Conservation (phyloP, 2,113 vertebrate species). For the Burhinus bistriatus region DNA sequence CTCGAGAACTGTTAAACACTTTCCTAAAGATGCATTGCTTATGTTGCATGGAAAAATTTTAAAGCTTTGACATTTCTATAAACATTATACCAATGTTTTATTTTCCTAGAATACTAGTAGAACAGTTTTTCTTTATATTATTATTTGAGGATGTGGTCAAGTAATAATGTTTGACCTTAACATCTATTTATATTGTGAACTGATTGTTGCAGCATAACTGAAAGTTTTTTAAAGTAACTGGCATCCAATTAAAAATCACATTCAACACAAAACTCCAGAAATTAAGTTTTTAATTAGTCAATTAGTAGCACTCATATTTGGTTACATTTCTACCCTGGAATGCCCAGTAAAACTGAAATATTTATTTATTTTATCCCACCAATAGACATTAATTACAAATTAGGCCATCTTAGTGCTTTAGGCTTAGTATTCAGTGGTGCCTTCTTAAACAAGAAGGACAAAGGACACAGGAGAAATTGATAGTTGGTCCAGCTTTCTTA, state of each 20-base stretch:
- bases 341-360: not conserved
- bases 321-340: not conserved
- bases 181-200: not conserved
- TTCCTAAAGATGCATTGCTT: not conserved
- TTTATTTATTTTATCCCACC: not conserved
- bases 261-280: not conserved
- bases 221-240: not conserved
- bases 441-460: not conserved
- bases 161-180: not conserved
- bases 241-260: not conserved
- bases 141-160: not conserved
- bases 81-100: not conserved
- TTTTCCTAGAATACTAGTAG: not conserved
- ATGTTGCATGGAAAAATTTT: not conserved
- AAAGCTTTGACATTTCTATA: not conserved
- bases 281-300: not conserved
- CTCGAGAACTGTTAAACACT: not conserved
- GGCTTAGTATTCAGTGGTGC: not conserved
- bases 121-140: not conserved
- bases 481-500: not conserved
- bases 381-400: not conserved
- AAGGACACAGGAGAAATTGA: not conserved
- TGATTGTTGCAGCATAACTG: not conserved
- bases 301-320: not conserved
- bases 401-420: not conserved